phyloP scores from a whole-genome alignment of 2,113 vertebrate genomes.

The Peromyscus leucopus region DNA sequence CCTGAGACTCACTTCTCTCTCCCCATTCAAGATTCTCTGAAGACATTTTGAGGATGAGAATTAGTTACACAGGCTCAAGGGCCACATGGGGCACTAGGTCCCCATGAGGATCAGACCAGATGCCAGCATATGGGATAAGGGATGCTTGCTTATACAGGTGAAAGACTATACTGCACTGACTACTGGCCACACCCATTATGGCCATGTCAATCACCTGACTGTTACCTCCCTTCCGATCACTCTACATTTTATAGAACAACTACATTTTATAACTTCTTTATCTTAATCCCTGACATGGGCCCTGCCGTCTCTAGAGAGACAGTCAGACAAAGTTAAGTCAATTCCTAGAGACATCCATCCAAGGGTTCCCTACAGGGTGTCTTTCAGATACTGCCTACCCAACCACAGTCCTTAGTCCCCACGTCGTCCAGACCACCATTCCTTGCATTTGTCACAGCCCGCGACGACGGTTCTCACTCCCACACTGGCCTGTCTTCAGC shows the following conservation, averaged over 20 bases:
- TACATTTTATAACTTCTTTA: not conserved
- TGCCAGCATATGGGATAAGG: accelerated
- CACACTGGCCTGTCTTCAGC: not conserved
- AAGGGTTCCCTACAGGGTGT: not conserved
- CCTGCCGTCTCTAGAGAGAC: not conserved
- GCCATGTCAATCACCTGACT: not conserved
- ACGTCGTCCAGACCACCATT: not conserved
- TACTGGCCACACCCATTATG: not conserved
- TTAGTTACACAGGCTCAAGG: not conserved
- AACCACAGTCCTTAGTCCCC: no score
- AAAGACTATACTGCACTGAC: not conserved
- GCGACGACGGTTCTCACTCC: no score
- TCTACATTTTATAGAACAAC: no score
- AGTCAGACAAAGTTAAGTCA: not conserved
- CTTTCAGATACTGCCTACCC: not conserved
- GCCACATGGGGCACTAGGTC: not conserved
- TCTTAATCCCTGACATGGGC: not conserved
- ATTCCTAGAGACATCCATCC: not conserved
- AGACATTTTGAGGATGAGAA: no score
- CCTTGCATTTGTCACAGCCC: not conserved
- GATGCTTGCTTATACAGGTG: no score
- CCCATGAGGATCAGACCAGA: not conserved
- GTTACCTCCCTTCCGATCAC: not conserved
- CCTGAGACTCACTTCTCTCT: accelerated
- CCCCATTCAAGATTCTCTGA: not conserved